These are phyloP conservation scores for Drosophila sp. DNA, from an alignment of 1,140 invertebrate species.

Conservation along the genomic window DNA sequence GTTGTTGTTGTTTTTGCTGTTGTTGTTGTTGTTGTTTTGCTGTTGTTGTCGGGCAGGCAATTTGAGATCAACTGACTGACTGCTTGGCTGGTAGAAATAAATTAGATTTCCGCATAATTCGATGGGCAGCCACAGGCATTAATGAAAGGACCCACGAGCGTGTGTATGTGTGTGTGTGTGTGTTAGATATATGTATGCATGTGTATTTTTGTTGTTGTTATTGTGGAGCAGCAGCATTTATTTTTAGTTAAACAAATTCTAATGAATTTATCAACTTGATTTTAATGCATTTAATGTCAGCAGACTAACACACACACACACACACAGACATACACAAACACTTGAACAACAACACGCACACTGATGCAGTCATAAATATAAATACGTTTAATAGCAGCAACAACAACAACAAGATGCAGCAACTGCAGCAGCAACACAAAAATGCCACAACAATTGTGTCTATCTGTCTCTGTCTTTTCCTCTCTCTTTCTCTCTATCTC, in stretches of 20 bases:
- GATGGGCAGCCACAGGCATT: conserved; percentile 60
- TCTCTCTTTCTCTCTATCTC: conserved; percentile 15
- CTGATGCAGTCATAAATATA: conserved; percentile 64
- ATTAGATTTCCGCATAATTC: conserved; percentile 67
- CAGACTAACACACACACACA: conserved; percentile 24
- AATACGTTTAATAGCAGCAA: conserved; percentile 72
- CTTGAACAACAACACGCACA: conserved; percentile 9
- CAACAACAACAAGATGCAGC: conserved; percentile 43
- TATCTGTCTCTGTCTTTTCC: background rate
- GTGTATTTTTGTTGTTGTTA: conserved; percentile 12
- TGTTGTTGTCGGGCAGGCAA: conserved; percentile 26
- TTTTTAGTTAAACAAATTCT: conserved; percentile 73
- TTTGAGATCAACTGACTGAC: conserved; percentile 48
- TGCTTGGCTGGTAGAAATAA: conserved; percentile 51
- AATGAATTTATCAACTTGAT: conserved; percentile 71
- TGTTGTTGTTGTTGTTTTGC: conserved; percentile 9
- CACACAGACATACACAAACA: background rate
- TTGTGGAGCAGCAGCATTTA: conserved; percentile 40
- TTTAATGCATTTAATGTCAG: conserved; percentile 66
- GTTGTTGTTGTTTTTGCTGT: conserved; percentile 9
- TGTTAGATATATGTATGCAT: conserved; percentile 5
- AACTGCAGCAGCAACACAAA: conserved; percentile 52
- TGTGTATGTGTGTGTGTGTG: background rate
- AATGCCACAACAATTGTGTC: conserved; percentile 56
- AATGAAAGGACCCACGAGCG: conserved; percentile 34